Percentiles rank a stretch among this genome's conserved stretches.
phyloP scores from a whole-genome alignment of 2,797 vertebrate genomes.

The Sphenodon punctatus region DNA sequence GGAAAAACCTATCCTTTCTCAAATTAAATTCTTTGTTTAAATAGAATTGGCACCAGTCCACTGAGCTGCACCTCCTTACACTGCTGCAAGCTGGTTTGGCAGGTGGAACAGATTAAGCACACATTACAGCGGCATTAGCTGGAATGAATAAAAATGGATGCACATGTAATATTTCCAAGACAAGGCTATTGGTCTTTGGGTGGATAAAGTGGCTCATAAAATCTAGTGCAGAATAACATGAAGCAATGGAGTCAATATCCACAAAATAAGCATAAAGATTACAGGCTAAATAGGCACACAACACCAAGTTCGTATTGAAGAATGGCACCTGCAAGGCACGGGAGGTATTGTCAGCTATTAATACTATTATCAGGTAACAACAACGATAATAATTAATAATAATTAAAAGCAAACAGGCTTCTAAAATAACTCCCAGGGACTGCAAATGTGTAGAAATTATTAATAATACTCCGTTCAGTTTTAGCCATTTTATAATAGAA shows the following conservation, averaged over 20 bases:
- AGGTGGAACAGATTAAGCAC: constrained; percentile 39
- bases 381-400: not conserved
- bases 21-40: not conserved
- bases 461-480: not conserved
- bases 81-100: constrained; percentile 33
- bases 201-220: constrained; percentile 58
- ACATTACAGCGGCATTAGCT: constrained; percentile 43
- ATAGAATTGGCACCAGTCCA: not conserved
- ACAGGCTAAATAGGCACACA: constrained; percentile 32
- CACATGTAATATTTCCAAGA: constrained; percentile 58
- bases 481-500: not conserved
- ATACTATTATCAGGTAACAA: constrained; percentile 23
- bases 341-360: constrained; percentile 48
- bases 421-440: constrained; percentile 23
- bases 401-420: constrained; percentile 35
- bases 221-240: constrained; percentile 47
- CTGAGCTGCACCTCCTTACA: constrained; percentile 41
- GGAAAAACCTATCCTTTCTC: constrained; percentile 1
- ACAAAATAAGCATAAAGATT: constrained; percentile 51
- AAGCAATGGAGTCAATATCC: constrained; percentile 49
- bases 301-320: constrained; percentile 32
- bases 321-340: constrained; percentile 26
- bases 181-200: constrained; percentile 48
- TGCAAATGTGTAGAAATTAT: constrained; percentile 25
- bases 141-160: constrained; percentile 27